Conservation (phyloP, 2,888 invertebrate species). For the Idaea dimidiata region DNA sequence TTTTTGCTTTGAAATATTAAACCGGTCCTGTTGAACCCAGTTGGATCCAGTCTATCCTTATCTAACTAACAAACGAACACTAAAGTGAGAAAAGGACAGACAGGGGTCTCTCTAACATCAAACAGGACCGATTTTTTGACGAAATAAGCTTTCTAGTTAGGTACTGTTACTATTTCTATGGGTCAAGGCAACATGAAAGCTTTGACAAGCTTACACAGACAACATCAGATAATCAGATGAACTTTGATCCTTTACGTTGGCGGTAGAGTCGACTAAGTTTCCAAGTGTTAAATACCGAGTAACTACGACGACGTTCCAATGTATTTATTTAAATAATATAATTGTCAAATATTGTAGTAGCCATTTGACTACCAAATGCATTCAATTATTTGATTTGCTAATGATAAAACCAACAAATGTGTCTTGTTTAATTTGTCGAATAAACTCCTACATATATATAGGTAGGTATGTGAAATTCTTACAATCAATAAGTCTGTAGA, state of each 20-base stretch:
- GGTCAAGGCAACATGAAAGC: too few relatives aligned
- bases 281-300: background rate
- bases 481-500: background rate
- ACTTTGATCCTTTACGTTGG: background rate
- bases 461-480: background rate
- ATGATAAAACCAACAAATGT: background rate
- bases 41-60: too few relatives aligned
- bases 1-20: too few relatives aligned
- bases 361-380: constrained; percentile 1
- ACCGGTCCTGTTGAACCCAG: too few relatives aligned
- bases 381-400: background rate
- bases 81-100: too few relatives aligned
- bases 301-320: background rate
- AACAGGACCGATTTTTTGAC: too few relatives aligned
- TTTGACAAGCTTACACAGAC: too few relatives aligned
- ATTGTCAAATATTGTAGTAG: constrained; percentile 1
- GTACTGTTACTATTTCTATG: too few relatives aligned
- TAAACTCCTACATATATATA: background rate
- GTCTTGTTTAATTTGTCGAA: background rate
- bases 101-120: too few relatives aligned
- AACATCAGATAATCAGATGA: too few relatives aligned
- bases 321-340: background rate
- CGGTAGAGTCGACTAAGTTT: background rate
- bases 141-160: too few relatives aligned
- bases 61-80: too few relatives aligned